phyloP scores from a whole-genome alignment of 2,888 invertebrate genomes.

The Mermis nigrescens region DNA sequence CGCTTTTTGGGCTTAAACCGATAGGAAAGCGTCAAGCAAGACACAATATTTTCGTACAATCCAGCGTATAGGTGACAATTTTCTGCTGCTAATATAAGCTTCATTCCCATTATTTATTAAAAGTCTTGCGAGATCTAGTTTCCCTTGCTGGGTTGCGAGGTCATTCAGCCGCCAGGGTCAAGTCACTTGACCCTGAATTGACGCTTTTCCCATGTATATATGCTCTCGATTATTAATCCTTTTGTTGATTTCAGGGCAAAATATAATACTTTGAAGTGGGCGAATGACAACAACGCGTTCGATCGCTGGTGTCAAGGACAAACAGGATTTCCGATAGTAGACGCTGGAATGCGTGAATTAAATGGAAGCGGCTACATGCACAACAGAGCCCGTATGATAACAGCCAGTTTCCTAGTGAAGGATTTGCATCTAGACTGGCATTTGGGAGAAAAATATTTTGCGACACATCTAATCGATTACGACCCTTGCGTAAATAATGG shows the following conservation, averaged over 20 bases:
- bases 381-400: constrained; percentile 35
- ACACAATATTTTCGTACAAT: too few relatives aligned
- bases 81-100: too few relatives aligned
- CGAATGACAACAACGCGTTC: constrained; percentile 9
- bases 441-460: constrained; percentile 35
- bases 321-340: constrained; percentile 35
- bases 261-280: neutral
- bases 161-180: too few relatives aligned
- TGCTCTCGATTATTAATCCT: too few relatives aligned
- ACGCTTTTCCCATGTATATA: too few relatives aligned
- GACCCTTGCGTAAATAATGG: constrained; percentile 36
- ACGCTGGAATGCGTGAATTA: constrained; percentile 36
- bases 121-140: too few relatives aligned
- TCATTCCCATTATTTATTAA: too few relatives aligned
- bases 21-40: too few relatives aligned
- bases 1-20: too few relatives aligned
- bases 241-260: neutral
- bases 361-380: constrained; percentile 33
- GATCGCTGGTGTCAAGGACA: constrained; percentile 24
- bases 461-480: constrained; percentile 33
- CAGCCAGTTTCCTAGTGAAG: constrained; percentile 34
- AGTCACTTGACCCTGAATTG: too few relatives aligned
- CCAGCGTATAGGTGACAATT: too few relatives aligned
- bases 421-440: constrained; percentile 34
- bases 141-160: too few relatives aligned